Evolutionary conservation across 1,140 invertebrate species (phyloP).

Genomic region (Scaptomyza montana): DNA sequence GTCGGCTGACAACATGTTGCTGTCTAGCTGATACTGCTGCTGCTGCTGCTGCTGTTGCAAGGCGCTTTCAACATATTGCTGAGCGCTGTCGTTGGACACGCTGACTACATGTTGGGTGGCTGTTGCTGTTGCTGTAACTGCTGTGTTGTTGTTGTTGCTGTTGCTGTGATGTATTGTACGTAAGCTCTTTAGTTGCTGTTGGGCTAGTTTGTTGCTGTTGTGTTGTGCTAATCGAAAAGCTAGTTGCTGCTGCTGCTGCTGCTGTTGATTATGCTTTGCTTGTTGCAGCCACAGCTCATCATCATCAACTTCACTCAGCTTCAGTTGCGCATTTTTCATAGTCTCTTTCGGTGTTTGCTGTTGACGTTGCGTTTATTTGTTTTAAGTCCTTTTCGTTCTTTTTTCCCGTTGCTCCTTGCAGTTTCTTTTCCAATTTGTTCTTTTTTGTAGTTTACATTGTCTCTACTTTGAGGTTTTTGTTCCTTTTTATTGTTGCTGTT

Average conservation of each 20-base stretch:
- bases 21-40: conserved; percentile 40
- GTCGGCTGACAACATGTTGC: conserved; percentile 44
- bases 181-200: conserved; percentile 78
- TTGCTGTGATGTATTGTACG: conserved; percentile 68
- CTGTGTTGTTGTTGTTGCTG: conserved; percentile 38
- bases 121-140: conserved; percentile 47
- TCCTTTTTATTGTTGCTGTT: conserved; percentile 13
- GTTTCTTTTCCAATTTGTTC: conserved; percentile 31
- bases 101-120: conserved; percentile 42
- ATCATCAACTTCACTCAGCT: conserved; percentile 77
- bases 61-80: conserved; percentile 31
- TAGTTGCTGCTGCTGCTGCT: conserved; percentile 30
- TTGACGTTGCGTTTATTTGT: conserved; percentile 72
- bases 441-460: conserved; percentile 64
- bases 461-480: conserved; percentile 18
- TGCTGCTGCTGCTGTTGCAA: conserved; percentile 38
- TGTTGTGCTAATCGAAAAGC: conserved; percentile 47
- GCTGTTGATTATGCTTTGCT: conserved; percentile 20
- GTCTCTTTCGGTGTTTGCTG: conserved; percentile 76
- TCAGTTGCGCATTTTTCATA: conserved; percentile 82
- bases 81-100: conserved; percentile 17
- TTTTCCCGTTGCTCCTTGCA: conserved; percentile 33
- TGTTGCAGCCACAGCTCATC: conserved; percentile 69
- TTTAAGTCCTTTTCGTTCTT: conserved; percentile 25
- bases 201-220: conserved; percentile 51